Conservation (phyloP, 2,888 invertebrate genomes). For the Deilephila elpenor region DNA sequence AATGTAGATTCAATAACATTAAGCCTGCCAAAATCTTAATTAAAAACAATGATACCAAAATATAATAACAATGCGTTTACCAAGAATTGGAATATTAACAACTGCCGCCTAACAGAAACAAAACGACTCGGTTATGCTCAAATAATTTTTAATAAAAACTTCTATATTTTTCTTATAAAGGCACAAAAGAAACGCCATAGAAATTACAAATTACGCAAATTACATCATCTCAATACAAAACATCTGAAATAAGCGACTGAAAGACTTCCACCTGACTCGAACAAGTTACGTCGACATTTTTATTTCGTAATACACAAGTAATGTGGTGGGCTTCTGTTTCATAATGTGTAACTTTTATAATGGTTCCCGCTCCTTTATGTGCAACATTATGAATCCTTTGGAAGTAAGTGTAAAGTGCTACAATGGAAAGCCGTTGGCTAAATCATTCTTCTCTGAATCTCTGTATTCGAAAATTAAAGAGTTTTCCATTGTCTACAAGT, state of each 20-base stretch:
- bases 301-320: not conserved
- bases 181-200: not conserved
- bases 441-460: not conserved
- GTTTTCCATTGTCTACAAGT: not conserved
- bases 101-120: no score
- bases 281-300: not conserved
- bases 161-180: no score
- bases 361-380: not conserved
- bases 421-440: constrained; percentile 7
- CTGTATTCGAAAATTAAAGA: constrained; percentile 6
- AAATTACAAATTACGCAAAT: not conserved
- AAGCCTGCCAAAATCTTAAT: no score
- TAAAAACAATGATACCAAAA: no score
- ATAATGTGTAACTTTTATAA: constrained; percentile 13
- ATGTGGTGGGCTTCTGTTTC: not conserved
- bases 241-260: not conserved
- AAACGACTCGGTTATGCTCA: no score
- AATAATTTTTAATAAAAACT: no score
- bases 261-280: not conserved
- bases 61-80: no score
- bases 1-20: no score
- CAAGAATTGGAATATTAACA: no score
- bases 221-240: not conserved
- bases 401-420: not conserved
- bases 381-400: not conserved